These are phyloP conservation scores for Ctenodactylus gundi DNA, from an alignment of 2,113 vertebrate species.

Conservation along the genomic window DNA sequence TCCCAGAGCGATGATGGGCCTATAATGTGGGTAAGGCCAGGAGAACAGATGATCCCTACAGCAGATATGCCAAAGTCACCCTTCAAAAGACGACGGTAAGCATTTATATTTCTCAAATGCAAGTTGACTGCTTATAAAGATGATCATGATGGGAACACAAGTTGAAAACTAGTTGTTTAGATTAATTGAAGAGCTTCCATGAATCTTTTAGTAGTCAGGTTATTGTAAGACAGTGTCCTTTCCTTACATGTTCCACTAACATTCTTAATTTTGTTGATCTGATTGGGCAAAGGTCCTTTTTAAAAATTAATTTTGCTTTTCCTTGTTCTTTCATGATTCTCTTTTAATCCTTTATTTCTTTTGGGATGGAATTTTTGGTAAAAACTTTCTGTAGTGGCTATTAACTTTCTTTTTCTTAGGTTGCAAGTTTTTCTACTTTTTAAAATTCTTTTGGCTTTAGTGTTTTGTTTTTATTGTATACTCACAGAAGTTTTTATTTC, in stretches of 20 bases:
- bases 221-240: background rate
- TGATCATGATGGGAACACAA: background rate
- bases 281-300: background rate
- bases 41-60: constrained; percentile 99
- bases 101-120: constrained; percentile 48
- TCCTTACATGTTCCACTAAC: background rate
- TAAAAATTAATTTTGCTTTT: constrained; percentile 37
- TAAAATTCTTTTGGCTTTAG: background rate
- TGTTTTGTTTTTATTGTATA: background rate
- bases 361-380: background rate
- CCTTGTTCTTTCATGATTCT: constrained; percentile 1
- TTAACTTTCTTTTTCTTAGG: background rate
- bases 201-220: background rate
- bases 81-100: constrained; percentile 96
- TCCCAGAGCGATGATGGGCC: constrained; percentile 98
- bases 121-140: constrained; percentile 32
- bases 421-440: constrained; percentile 26
- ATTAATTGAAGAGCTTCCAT: constrained; percentile 20
- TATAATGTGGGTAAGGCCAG: constrained; percentile 98
- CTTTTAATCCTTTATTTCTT: background rate
- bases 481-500: background rate
- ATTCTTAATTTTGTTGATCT: constrained; percentile 13
- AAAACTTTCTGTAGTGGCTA: background rate
- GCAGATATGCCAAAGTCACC: constrained; percentile 99
- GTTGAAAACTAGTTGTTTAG: constrained; percentile 44